Evolutionary conservation across 2,113 vertebrate species (phyloP).

Genomic region (Sinocyclocheilus grahami): DNA sequence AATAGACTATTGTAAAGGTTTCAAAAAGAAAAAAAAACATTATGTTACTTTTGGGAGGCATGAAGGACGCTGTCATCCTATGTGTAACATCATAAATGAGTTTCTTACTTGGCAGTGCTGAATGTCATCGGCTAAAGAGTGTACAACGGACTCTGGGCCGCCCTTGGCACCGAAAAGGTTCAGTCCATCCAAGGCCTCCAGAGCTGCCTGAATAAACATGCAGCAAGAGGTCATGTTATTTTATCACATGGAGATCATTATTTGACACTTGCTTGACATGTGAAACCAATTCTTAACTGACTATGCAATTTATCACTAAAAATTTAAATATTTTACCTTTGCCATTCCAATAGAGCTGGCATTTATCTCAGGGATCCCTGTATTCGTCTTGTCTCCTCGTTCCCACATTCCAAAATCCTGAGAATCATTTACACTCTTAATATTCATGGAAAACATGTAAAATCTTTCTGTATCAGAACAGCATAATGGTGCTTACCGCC

Average conservation of each 20-base stretch:
- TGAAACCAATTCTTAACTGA: constrained; percentile 2
- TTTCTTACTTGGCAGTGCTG: constrained; percentile 92
- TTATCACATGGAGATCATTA: neutral
- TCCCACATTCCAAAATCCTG: constrained; percentile 99
- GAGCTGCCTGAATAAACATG: constrained; percentile 81
- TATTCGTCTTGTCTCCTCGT: constrained; percentile 96
- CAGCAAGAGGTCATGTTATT: constrained; percentile 2
- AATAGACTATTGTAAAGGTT: constrained; percentile 83
- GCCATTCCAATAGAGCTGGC: constrained; percentile 96
- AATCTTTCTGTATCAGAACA: neutral
- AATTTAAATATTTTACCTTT: constrained; percentile 78
- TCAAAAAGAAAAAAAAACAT: constrained; percentile 23
- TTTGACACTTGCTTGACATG: constrained; percentile 5
- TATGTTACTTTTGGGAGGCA: neutral
- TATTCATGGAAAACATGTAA: neutral
- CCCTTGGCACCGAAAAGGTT: constrained; percentile 95
- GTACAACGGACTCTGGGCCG: constrained; percentile 90
- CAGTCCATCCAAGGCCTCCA: constrained; percentile 92
- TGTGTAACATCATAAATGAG: constrained; percentile 33
- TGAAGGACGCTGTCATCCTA: neutral
- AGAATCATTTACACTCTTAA: neutral
- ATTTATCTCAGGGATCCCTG: constrained; percentile 95
- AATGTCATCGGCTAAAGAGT: constrained; percentile 91
- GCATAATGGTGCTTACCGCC: constrained; percentile 80
- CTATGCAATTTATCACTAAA: neutral